phyloP scores from a whole-genome alignment of 2,797 vertebrate genomes.

The Etheostoma nigrum region DNA sequence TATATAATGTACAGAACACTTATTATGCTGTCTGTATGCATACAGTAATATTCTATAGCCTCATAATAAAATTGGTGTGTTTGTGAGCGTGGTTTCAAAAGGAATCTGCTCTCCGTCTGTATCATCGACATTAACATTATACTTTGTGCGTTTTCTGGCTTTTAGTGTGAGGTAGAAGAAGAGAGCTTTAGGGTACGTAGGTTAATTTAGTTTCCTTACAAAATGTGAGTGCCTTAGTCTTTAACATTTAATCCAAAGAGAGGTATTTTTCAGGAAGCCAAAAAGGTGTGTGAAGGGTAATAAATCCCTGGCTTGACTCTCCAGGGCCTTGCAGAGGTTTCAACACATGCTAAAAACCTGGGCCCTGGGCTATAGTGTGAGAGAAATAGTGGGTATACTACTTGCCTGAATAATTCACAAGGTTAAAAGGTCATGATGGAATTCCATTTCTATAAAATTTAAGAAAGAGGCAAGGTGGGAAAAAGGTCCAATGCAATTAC shows the following conservation, averaged over 20 bases:
- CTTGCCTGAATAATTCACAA: slow-evolving; percentile 80
- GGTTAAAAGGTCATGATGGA: slow-evolving; percentile 75
- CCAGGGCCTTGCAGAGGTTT: slow-evolving; percentile 72
- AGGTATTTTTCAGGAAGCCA: slow-evolving; percentile 81
- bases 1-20: slow-evolving; percentile 20
- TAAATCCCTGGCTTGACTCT: slow-evolving; percentile 80
- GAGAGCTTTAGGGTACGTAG: slow-evolving; percentile 68
- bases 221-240: slow-evolving; percentile 81
- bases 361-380: slow-evolving; percentile 66
- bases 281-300: slow-evolving; percentile 82
- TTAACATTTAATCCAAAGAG: slow-evolving; percentile 85
- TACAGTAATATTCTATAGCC: slow-evolving; percentile 19
- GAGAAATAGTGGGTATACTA: slow-evolving; percentile 64
- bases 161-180: slow-evolving; percentile 55
- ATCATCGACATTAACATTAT: slow-evolving; percentile 57
- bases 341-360: slow-evolving; percentile 73
- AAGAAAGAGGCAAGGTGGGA: slow-evolving; percentile 61
- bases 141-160: slow-evolving; percentile 62
- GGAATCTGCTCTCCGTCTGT: slow-evolving; percentile 24
- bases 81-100: slow-evolving; percentile 41
- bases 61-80: slow-evolving; percentile 29
- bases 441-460: slow-evolving; percentile 76
- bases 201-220: slow-evolving; percentile 81
- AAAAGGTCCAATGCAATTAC: slow-evolving; percentile 69
- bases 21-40: slow-evolving; percentile 29